These are phyloP conservation scores for Cynopterus brachyotis DNA, from an alignment of 2,113 vertebrate genomes.

Conservation along the genomic window DNA sequence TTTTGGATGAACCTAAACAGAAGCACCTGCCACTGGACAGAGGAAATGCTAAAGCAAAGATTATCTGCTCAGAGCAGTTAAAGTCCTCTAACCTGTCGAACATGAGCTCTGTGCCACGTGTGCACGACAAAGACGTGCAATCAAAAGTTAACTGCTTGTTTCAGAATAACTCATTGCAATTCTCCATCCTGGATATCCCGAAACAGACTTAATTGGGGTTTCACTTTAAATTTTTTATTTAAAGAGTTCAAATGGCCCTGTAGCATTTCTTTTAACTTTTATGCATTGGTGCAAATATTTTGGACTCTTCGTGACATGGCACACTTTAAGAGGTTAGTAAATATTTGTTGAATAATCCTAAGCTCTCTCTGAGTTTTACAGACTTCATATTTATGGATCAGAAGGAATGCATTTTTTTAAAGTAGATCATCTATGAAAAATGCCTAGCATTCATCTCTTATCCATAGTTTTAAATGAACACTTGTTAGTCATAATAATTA, in stretches of 20 bases:
- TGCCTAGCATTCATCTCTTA: background rate
- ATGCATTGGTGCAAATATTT: background rate
- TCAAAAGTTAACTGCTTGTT: background rate
- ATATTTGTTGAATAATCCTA: background rate
- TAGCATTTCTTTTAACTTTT: background rate
- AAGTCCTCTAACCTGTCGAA: background rate
- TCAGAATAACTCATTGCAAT: background rate
- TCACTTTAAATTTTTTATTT: background rate
- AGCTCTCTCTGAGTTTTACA: background rate
- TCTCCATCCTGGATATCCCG: background rate
- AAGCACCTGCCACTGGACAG: background rate
- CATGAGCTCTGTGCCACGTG: accelerated
- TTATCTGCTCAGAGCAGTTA: background rate
- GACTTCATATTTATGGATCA: background rate
- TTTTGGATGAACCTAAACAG: background rate
- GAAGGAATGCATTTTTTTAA: background rate
- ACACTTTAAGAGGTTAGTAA: background rate
- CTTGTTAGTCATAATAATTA: background rate
- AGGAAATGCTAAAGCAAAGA: background rate
- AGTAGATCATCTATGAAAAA: background rate
- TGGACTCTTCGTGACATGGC: background rate
- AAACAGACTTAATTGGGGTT: background rate
- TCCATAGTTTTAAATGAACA: background rate
- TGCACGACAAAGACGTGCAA: background rate
- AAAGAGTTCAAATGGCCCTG: background rate